Conservation (phyloP, 2,888 invertebrate genomes). For the Drosophila aldrichi region DNA sequence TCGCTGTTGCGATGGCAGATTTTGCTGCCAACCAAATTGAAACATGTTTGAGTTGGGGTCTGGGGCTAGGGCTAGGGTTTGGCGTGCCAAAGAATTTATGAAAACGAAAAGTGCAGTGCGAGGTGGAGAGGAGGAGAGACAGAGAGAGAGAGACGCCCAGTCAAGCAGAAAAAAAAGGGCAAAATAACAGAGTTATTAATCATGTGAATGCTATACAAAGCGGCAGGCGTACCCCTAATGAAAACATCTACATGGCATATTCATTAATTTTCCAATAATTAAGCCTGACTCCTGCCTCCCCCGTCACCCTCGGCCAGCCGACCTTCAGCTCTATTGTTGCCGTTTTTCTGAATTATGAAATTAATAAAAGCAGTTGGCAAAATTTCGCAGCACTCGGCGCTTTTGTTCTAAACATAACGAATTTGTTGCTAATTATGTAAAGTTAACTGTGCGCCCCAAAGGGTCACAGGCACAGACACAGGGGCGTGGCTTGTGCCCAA, state of each 20-base stretch:
- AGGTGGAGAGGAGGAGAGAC: too few species aligned
- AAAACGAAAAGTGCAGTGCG: too few species aligned
- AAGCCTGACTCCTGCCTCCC: constrained; percentile 56
- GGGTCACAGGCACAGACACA: constrained; percentile 30
- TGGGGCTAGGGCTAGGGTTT: neutral
- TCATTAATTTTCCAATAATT: constrained; percentile 81
- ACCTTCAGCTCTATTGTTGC: constrained; percentile 39
- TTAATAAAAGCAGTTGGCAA: constrained; percentile 73
- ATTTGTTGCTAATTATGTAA: constrained; percentile 78
- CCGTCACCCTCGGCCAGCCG: neutral
- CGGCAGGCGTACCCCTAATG: constrained; percentile 35
- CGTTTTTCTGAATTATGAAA: constrained; percentile 73
- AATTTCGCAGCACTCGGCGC: constrained; percentile 67
- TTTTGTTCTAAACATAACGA: constrained; percentile 77
- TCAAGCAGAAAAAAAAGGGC: constrained; percentile 7
- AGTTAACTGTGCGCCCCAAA: constrained; percentile 57
- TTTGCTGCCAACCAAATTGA: constrained; percentile 35
- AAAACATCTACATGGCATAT: constrained; percentile 72
- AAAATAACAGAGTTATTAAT: constrained; percentile 45
- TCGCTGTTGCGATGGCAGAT: constrained; percentile 26
- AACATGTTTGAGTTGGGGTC: constrained; percentile 34
- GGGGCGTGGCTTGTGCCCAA: neutral
- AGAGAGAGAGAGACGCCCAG: neutral
- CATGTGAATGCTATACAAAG: constrained; percentile 41
- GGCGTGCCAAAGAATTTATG: constrained; percentile 25